Conservation (phyloP, 2,113 vertebrate genomes). For the Nycticryphes semicollaris region DNA sequence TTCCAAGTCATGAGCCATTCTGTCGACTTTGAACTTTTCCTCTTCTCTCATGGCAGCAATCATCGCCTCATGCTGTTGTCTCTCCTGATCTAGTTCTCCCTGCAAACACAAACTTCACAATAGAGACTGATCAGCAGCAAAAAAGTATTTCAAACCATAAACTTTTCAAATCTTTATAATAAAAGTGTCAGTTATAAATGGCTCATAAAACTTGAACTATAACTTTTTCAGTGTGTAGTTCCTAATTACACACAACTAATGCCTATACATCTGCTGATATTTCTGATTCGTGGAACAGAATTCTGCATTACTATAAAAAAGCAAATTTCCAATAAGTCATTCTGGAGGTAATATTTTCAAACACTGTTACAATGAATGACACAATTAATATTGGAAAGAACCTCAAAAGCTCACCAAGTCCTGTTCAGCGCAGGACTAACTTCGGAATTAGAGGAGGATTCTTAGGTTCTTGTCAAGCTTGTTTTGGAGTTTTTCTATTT, state of each 20-base stretch:
- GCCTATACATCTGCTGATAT: background rate
- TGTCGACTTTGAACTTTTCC: constrained; percentile 91
- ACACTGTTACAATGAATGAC: background rate
- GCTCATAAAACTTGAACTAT: background rate
- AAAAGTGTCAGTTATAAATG: background rate
- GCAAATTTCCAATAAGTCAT: background rate
- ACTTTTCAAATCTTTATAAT: background rate
- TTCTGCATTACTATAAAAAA: background rate
- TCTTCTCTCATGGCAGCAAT: constrained; percentile 89
- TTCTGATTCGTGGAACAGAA: background rate
- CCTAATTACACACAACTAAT: background rate
- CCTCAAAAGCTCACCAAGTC: background rate
- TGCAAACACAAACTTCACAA: constrained; percentile 70
- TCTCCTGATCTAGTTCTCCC: constrained; percentile 90
- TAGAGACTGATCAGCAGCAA: constrained; percentile 46
- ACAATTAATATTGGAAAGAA: background rate
- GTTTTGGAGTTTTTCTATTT: background rate
- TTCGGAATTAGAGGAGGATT: background rate
- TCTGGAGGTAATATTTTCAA: background rate
- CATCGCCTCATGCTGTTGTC: constrained; percentile 88
- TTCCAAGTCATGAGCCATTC: constrained; percentile 92
- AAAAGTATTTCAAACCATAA: background rate
- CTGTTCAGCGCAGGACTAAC: background rate
- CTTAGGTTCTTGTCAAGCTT: background rate
- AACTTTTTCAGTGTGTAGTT: background rate